Percentiles rank a stretch among this genome's conserved stretches.
Evolutionary conservation across 2,113 vertebrate genomes (phyloP).

Genomic region (Salvelinus namaycush): DNA sequence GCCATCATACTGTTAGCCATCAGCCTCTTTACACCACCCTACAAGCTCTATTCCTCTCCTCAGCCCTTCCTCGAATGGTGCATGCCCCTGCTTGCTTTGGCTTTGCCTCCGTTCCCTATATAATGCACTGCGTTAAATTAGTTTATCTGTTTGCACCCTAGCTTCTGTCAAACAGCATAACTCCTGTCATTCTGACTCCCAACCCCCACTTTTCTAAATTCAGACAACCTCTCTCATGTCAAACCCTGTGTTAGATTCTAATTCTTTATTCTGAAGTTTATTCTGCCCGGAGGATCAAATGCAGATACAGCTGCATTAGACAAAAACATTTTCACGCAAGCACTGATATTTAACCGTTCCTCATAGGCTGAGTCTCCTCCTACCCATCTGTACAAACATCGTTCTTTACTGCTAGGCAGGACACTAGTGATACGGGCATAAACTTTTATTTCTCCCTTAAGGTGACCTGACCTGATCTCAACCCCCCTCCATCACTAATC

Average conservation of each 20-base stretch:
- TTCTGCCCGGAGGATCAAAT: no score
- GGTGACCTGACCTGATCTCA: no score
- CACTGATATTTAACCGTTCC: no score
- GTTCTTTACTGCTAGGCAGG: no score
- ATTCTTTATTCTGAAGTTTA: no score
- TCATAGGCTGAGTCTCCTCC: no score
- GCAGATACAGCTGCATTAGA: no score
- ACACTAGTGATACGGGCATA: no score
- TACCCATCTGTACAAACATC: no score
- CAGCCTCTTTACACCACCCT: background rate
- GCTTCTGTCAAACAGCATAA: slow-evolving; percentile 49
- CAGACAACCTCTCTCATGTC: slow-evolving; percentile 13
- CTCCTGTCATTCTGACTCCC: slow-evolving; percentile 6
- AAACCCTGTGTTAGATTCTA: background rate
- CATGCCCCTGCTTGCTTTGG: slow-evolving; percentile 53
- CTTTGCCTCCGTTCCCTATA: slow-evolving; percentile 20
- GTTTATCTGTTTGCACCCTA: background rate
- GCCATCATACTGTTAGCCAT: slow-evolving; percentile 37
- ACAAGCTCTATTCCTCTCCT: slow-evolving; percentile 39
- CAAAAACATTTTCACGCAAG: no score
- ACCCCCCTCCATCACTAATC: no score
- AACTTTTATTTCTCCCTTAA: no score
- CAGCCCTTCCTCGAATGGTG: slow-evolving; percentile 46
- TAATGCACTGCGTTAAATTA: slow-evolving; percentile 16
- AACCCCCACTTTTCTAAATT: slow-evolving; percentile 22